Conservation (phyloP, 2,113 vertebrate genomes). For the Scatophagus argus region DNA sequence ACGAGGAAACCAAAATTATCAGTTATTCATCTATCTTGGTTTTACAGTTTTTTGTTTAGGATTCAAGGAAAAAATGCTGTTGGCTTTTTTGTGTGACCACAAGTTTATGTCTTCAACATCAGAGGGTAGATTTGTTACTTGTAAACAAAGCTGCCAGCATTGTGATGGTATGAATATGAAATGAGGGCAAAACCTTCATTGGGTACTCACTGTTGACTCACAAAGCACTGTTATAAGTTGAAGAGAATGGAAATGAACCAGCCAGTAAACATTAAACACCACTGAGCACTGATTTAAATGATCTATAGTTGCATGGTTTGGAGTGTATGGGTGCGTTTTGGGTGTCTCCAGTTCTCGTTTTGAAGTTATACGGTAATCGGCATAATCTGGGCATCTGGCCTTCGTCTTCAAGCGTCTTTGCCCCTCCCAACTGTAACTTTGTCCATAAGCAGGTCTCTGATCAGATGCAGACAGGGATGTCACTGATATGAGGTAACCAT, state of each 20-base stretch:
- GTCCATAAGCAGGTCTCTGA: not conserved
- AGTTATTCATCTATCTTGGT: not conserved
- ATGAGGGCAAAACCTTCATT: not conserved
- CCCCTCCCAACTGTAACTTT: too few relatives aligned
- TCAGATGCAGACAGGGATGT: not conserved
- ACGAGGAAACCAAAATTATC: not conserved
- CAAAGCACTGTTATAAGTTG: not conserved
- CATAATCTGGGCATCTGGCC: too few relatives aligned
- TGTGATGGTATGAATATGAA: not conserved
- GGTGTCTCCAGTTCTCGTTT: too few relatives aligned
- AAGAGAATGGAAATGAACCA: slow-evolving; percentile 2
- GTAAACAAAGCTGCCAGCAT: slow-evolving; percentile 3
- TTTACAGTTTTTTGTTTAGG: not conserved
- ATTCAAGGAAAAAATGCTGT: not conserved
- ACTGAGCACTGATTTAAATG: not conserved
- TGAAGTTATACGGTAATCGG: too few relatives aligned
- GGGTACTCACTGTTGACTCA: not conserved
- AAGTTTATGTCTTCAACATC: slow-evolving; percentile 12
- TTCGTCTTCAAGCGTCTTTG: too few relatives aligned
- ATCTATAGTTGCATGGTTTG: too few relatives aligned
- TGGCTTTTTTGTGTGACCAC: slow-evolving; percentile 13
- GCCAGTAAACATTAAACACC: not conserved
- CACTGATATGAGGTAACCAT: not conserved
- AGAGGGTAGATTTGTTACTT: not conserved
- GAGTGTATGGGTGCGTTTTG: too few relatives aligned